Evolutionary conservation across 1,140 invertebrate genomes (phyloP), one percentile per base, ranked within the genome.

Genomic region (Drosophila bocqueti): DNA sequence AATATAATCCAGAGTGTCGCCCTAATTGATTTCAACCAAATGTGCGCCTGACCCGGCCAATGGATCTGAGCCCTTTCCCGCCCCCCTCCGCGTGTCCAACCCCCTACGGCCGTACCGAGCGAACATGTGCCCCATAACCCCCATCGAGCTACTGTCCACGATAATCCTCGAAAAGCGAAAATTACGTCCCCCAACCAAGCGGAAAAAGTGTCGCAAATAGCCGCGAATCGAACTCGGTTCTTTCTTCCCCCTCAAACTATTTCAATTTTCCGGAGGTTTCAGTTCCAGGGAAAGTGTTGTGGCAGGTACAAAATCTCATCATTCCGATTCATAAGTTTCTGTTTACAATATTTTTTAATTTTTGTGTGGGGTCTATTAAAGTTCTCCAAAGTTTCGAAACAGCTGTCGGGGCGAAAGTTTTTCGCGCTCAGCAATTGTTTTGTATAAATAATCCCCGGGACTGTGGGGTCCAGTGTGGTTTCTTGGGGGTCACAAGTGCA

Each of bases 191-290:
- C 68, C 85, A 72, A 83, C 91, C 43, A 92, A 91, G 57, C 76
- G 91, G 43, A 92, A 92, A 92, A 92, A 92, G 90, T 75, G 80
- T 45, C 84, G 77, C 47, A 92, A 91, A 76, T 92, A 92, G 72
- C 79, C 40, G 29, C 42, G 59, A 40, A 42, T 11, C 26, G 24
- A 49, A 38, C 34, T 36, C 10, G 15, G n/a, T 49, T 66, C n/a
- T 1, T 9, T 29, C 40, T 36, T 46, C n/a, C 49, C 69, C 29
- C 55, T 40, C 21, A 16, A 79, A 54, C 38, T 64, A 43, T 47
- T 29, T 47, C 24, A 42, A 36, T 45, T 75, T 52, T 46, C 40
- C 59, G 52, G 49, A 40, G 59, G 69, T 58, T 83, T 76, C 73
- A 63, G 76, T 80, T 84, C 66, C 45, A 60, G 31, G 45, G 54